phyloP scores from a whole-genome alignment of 2,797 vertebrate species.

The Orestias chungarensis region DNA sequence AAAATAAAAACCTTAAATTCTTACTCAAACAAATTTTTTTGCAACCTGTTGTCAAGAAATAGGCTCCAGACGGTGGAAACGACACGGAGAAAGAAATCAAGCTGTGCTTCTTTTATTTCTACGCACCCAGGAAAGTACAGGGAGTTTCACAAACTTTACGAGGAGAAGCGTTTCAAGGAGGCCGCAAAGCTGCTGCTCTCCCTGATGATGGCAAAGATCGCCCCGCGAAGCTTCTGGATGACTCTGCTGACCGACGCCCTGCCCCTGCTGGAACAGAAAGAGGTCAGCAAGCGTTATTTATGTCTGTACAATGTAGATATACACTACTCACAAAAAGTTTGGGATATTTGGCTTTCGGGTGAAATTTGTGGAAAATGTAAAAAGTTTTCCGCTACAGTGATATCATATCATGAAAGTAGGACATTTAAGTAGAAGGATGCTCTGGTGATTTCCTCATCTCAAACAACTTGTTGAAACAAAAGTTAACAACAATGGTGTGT shows the following conservation, averaged over 20 bases:
- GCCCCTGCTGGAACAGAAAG: slow-evolving; percentile 94
- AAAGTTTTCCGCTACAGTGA: too few species aligned
- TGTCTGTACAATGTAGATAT: not conserved
- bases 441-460: too few species aligned
- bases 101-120: not conserved
- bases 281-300: slow-evolving; percentile 74
- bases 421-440: too few species aligned
- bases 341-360: too few species aligned
- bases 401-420: too few species aligned
- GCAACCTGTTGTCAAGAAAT: not conserved
- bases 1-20: not conserved
- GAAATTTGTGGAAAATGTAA: too few species aligned
- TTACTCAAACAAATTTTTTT: not conserved
- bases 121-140: slow-evolving; percentile 89
- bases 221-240: slow-evolving; percentile 95
- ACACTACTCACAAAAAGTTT: too few species aligned
- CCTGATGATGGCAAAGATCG: slow-evolving; percentile 95
- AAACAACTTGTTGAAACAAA: too few species aligned
- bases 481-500: too few species aligned
- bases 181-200: slow-evolving; percentile 90
- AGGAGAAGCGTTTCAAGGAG: slow-evolving; percentile 86
- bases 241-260: slow-evolving; percentile 92
- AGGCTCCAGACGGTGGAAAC: not conserved
- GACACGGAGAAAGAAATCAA: not conserved
- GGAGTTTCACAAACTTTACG: slow-evolving; percentile 94